These are phyloP conservation scores for Hesperia comma DNA, from an alignment of 2,888 invertebrate genomes.

Conservation along the genomic window DNA sequence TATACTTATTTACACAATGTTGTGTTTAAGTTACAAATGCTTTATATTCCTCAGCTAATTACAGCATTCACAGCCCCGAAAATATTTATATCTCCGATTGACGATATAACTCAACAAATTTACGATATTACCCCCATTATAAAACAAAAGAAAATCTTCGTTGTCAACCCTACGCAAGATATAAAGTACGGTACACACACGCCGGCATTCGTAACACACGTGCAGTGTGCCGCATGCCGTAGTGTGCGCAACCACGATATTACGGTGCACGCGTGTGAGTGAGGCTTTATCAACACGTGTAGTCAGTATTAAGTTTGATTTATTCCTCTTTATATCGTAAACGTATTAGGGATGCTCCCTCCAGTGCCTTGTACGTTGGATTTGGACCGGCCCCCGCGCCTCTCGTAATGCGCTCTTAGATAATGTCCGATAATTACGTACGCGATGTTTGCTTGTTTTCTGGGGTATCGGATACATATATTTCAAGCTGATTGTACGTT, in stretches of 20 bases:
- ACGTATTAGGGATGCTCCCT: conserved; percentile 79
- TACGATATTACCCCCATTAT: conserved; percentile 2
- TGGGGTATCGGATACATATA: too few relatives aligned
- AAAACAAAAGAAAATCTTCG: conserved; percentile 9
- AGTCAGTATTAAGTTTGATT: conserved; percentile 83
- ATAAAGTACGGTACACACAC: conserved; percentile 8
- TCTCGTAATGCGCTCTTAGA: conserved; percentile 16
- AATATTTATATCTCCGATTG: too few relatives aligned
- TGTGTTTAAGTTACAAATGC: too few relatives aligned
- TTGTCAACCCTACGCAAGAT: conserved; percentile 5
- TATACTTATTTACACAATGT: too few relatives aligned
- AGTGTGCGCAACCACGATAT: conserved; percentile 42
- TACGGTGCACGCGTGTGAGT: conserved; percentile 39
- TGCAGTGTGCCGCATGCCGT: conserved; percentile 29
- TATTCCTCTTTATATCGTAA: conserved; percentile 83
- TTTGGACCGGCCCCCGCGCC: conserved; percentile 11
- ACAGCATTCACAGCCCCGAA: neutral
- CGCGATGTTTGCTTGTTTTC: neutral
- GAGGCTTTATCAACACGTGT: conserved; percentile 79
- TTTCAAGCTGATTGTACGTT: too few relatives aligned
- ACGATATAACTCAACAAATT: neutral
- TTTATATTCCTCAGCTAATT: neutral
- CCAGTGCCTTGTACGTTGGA: conserved; percentile 46
- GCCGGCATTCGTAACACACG: conserved; percentile 5
- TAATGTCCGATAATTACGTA: conserved; percentile 25